Evolutionary conservation across 2,888 invertebrate genomes (phyloP).

Genomic region (Orthosia incerta): DNA sequence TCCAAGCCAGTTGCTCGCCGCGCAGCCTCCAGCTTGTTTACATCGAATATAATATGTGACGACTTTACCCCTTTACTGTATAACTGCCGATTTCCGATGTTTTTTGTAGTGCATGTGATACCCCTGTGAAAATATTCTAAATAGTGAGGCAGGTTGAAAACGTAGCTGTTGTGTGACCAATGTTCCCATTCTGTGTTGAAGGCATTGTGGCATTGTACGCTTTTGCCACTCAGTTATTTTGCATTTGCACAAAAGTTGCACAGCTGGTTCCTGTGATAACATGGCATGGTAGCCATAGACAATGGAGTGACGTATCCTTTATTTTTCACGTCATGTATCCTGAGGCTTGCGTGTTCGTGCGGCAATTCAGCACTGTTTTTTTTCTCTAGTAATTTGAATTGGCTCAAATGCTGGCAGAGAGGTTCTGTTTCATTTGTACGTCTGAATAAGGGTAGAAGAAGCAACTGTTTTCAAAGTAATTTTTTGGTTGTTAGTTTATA

Average conservation of each 20-base stretch:
- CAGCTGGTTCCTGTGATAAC: constrained; percentile 74
- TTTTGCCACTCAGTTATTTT: constrained; percentile 73
- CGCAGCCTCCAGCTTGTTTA: constrained; percentile 90
- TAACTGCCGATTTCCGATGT: constrained; percentile 40
- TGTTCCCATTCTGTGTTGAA: constrained; percentile 65
- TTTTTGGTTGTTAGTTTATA: not conserved
- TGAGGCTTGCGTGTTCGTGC: constrained; percentile 17
- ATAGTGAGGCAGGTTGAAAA: constrained; percentile 58
- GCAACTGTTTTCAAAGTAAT: not conserved
- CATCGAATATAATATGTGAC: constrained; percentile 76
- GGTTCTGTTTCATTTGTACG: constrained; percentile 4
- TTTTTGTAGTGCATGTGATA: constrained; percentile 69
- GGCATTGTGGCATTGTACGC: constrained; percentile 75
- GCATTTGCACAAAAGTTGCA: constrained; percentile 81
- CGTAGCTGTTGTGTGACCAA: constrained; percentile 62
- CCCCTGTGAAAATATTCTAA: constrained; percentile 55
- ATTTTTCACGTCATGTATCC: constrained; percentile 45
- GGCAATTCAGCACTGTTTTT: constrained; percentile 17
- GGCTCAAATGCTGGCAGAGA: not conserved
- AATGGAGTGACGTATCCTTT: constrained; percentile 60
- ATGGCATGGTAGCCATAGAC: constrained; percentile 56
- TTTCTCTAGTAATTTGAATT: constrained; percentile 13
- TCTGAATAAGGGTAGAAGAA: not conserved
- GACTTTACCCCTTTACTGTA: constrained; percentile 62
- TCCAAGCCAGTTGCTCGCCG: constrained; percentile 87